Conservation (phyloP, 2,113 vertebrate species). For the Apistogramma diplotaenia region DNA sequence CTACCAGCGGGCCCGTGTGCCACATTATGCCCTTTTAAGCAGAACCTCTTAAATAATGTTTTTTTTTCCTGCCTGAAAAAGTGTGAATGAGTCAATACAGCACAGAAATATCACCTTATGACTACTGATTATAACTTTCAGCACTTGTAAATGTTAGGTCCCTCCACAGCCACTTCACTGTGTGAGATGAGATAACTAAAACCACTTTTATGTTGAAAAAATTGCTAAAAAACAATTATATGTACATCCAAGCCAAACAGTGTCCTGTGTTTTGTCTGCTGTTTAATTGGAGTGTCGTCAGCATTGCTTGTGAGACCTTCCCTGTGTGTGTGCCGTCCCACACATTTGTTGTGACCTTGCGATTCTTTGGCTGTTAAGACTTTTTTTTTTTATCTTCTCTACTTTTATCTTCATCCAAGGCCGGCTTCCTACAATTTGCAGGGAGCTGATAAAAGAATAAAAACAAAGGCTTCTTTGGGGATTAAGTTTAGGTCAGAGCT, state of each 20-base stretch:
- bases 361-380: slow-evolving; percentile 13
- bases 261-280: no score
- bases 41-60: not conserved
- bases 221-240: no score
- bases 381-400: not conserved
- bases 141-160: not conserved
- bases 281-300: not conserved
- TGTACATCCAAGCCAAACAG: no score
- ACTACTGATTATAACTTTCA: not conserved
- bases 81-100: slow-evolving; percentile 14
- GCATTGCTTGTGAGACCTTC: not conserved
- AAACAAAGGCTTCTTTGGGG: not conserved
- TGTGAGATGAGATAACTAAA: no score
- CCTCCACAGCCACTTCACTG: not conserved
- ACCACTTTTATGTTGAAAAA: no score
- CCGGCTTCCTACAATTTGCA: slow-evolving; percentile 2
- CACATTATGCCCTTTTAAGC: slow-evolving; percentile 15
- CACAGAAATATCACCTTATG: not conserved
- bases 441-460: slow-evolving; percentile 37
- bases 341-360: slow-evolving; percentile 49
- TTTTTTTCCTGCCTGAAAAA: not conserved
- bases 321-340: not conserved
- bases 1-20: not conserved
- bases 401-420: slow-evolving; percentile 55
- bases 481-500: not conserved